Evolutionary conservation across 2,888 invertebrate genomes (phyloP).

Genomic region (Euplagia quadripunctaria): DNA sequence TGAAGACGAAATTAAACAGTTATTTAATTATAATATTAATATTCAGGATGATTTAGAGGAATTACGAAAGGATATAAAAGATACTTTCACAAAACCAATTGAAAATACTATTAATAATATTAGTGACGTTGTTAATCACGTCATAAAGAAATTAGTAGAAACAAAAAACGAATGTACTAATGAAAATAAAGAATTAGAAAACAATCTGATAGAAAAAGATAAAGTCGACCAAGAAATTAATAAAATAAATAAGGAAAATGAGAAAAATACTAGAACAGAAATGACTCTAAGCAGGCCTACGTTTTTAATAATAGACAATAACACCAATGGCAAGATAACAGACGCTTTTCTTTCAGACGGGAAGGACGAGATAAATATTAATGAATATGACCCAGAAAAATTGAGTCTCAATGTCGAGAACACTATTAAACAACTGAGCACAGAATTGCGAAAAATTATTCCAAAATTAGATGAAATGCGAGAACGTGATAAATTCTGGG

Average conservation of each 20-base stretch:
- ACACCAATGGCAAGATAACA: constrained; percentile 78
- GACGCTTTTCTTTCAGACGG: constrained; percentile 88
- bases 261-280: constrained; percentile 75
- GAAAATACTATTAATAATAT: constrained; percentile 85
- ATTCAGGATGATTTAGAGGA: constrained; percentile 83
- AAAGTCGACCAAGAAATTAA: constrained; percentile 58
- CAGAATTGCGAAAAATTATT: constrained; percentile 82
- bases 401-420: constrained; percentile 79
- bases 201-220: constrained; percentile 44
- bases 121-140: constrained; percentile 84
- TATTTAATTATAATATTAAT: constrained; percentile 82
- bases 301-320: constrained; percentile 79
- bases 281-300: constrained; percentile 82
- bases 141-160: constrained; percentile 82
- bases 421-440: constrained; percentile 82
- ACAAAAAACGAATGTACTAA: constrained; percentile 69
- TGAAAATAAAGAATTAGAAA: constrained; percentile 50
- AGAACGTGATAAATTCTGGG: constrained; percentile 78
- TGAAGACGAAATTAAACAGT: constrained; percentile 86
- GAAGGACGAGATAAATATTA: constrained; percentile 85
- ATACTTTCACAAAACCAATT: constrained; percentile 82
- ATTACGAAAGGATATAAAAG: constrained; percentile 83
- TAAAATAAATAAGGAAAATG: constrained; percentile 74
- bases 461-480: constrained; percentile 84
- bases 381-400: constrained; percentile 78